Evolutionary conservation across 2,888 invertebrate genomes (phyloP).

Genomic region (Microctonus aethiopoides): DNA sequence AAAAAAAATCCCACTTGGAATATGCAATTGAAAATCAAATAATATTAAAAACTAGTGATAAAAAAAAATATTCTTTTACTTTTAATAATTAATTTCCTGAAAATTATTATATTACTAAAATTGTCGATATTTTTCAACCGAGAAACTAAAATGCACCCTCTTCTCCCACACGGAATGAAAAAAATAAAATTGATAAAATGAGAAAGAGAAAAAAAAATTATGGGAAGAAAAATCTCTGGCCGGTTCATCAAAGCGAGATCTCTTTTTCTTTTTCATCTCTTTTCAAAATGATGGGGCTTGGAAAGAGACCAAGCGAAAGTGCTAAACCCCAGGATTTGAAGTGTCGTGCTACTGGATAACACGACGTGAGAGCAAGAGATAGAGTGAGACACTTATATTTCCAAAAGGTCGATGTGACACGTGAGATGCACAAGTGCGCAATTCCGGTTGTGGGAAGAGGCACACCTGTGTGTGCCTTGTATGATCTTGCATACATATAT

Average conservation of each 20-base stretch:
- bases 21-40: too few relatives aligned
- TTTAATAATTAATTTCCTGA: too few relatives aligned
- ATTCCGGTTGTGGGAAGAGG: constrained; percentile 44
- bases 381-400: constrained; percentile 15
- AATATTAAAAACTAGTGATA: too few relatives aligned
- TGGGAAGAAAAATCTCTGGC: constrained; percentile 11
- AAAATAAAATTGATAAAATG: neutral
- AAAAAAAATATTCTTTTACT: too few relatives aligned
- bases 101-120: too few relatives aligned
- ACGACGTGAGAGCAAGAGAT: constrained; percentile 18
- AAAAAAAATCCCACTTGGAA: too few relatives aligned
- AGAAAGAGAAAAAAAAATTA: neutral
- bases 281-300: constrained; percentile 19
- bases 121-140: too few relatives aligned
- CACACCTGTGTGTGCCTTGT: constrained; percentile 40
- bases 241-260: constrained; percentile 18
- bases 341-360: constrained; percentile 16
- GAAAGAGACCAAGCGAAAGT: constrained; percentile 26
- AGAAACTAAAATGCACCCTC: too few relatives aligned
- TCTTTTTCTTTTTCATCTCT: constrained; percentile 11
- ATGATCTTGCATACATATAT: neutral
- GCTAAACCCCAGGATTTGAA: constrained; percentile 25
- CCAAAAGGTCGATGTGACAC: constrained; percentile 29
- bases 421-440: constrained; percentile 40
- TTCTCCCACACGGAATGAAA: too few relatives aligned